These are phyloP conservation scores for Gephyroberyx darwinii DNA, from an alignment of 2,797 vertebrate genomes.

Conservation along the genomic window DNA sequence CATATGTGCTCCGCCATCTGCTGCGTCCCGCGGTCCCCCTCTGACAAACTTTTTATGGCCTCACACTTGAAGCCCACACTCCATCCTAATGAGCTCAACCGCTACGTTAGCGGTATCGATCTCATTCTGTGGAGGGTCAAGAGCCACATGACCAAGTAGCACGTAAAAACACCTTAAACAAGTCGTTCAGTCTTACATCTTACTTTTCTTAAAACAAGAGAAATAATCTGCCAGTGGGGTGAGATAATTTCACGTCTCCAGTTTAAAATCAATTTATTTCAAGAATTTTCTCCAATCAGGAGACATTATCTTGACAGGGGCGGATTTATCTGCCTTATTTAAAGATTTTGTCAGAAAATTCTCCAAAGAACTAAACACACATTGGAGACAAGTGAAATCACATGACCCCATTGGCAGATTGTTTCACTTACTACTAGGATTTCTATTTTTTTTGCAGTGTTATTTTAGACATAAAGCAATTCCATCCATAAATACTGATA, in stretches of 20 bases:
- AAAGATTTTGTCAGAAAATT: background rate
- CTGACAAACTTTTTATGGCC: conserved; percentile 67
- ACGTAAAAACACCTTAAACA: background rate
- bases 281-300: too few species aligned
- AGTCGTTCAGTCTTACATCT: too few species aligned
- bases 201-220: too few species aligned
- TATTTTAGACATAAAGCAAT: conserved; percentile 2
- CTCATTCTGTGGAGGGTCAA: conserved; percentile 6
- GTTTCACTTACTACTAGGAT: too few species aligned
- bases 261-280: too few species aligned
- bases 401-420: too few species aligned
- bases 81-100: conserved; percentile 54
- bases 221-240: too few species aligned
- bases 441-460: too few species aligned
- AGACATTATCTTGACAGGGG: too few species aligned
- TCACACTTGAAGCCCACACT: conserved; percentile 48
- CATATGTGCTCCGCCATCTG: conserved; percentile 77
- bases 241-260: too few species aligned
- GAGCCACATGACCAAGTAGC: conserved; percentile 16
- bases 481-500: conserved; percentile 10
- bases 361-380: background rate
- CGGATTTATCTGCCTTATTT: background rate
- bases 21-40: conserved; percentile 45
- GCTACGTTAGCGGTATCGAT: conserved; percentile 20
- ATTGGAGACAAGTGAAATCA: background rate